These are phyloP conservation scores for Drosophila borealis DNA, from an alignment of 2,888 invertebrate species.

Conservation along the genomic window DNA sequence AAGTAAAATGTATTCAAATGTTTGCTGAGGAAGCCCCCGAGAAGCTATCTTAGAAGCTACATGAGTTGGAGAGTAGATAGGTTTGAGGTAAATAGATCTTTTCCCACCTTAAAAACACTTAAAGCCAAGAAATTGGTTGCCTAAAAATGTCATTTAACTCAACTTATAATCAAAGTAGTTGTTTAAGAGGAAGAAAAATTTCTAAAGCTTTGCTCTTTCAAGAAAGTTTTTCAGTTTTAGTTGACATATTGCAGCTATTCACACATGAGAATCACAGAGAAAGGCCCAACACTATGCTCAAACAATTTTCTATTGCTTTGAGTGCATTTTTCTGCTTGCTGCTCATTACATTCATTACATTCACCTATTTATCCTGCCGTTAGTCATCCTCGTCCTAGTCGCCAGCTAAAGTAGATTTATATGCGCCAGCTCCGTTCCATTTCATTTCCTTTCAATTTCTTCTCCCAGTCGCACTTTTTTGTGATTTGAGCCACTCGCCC, in stretches of 20 bases:
- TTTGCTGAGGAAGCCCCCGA: no score
- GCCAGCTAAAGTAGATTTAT: constrained; percentile 51
- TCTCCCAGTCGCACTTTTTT: constrained; percentile 16
- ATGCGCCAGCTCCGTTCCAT: constrained; percentile 35
- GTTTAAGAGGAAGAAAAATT: no score
- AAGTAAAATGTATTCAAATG: neutral
- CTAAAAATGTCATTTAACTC: no score
- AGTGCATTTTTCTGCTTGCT: constrained; percentile 4
- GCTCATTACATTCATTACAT: neutral
- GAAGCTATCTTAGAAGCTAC: no score
- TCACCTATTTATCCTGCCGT: constrained; percentile 13
- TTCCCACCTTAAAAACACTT: no score
- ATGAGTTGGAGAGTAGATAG: no score
- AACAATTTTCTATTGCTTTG: neutral
- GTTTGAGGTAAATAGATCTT: no score
- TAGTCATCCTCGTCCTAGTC: constrained; percentile 5
- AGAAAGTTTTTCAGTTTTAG: neutral
- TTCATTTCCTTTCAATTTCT: constrained; percentile 59
- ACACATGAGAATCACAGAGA: constrained; percentile 6
- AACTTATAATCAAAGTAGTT: no score
- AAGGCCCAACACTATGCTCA: neutral
- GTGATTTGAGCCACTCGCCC: constrained; percentile 26
- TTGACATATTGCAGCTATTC: neutral
- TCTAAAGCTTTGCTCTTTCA: no score
- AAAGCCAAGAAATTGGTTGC: no score